Percentiles rank a stretch among this genome's conserved stretches.
These are phyloP conservation scores for Amphibalanus amphitrite DNA, from an alignment of 1,140 invertebrate genomes.

Conservation along the genomic window DNA sequence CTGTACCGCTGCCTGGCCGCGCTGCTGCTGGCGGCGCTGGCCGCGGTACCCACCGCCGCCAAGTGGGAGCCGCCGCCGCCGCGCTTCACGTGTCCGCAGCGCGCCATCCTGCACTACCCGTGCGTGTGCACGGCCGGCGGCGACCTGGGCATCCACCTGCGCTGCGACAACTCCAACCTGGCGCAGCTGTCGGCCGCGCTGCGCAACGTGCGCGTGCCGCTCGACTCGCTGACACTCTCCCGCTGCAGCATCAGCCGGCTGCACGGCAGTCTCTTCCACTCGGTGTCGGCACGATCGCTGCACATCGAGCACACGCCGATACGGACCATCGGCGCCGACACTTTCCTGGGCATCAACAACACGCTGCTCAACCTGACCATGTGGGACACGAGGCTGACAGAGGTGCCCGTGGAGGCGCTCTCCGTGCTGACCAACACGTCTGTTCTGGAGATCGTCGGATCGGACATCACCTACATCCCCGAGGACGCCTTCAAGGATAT, in stretches of 20 bases:
- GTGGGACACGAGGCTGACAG: slow-evolving; percentile 31
- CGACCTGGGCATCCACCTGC: slow-evolving; percentile 52
- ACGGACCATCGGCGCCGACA: slow-evolving; percentile 46
- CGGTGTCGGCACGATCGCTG: slow-evolving; percentile 40
- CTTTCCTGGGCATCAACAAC: slow-evolving; percentile 55
- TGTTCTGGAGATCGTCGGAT: slow-evolving; percentile 46
- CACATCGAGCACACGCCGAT: slow-evolving; percentile 53
- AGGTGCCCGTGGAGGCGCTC: slow-evolving; percentile 51
- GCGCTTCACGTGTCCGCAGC: slow-evolving; percentile 47
- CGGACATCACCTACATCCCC: slow-evolving; percentile 23
- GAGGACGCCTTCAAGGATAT: slow-evolving; percentile 10
- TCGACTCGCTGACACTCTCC: slow-evolving; percentile 48
- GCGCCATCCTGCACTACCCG: slow-evolving; percentile 42
- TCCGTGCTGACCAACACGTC: slow-evolving; percentile 45
- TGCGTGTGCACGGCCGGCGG: slow-evolving; percentile 53
- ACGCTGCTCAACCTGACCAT: slow-evolving; percentile 31
- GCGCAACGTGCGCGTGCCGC: slow-evolving; percentile 51
- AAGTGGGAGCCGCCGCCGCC: slow-evolving; percentile 26
- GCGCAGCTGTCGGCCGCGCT: slow-evolving; percentile 64
- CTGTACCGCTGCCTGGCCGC: neutral
- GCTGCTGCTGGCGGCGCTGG: neutral
- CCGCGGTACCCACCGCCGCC: neutral
- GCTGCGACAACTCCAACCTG: slow-evolving; percentile 63
- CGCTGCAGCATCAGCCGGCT: slow-evolving; percentile 57
- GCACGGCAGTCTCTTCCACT: slow-evolving; percentile 58